Conservation (phyloP, 2,888 invertebrate genomes). For the Gari tellinella region DNA sequence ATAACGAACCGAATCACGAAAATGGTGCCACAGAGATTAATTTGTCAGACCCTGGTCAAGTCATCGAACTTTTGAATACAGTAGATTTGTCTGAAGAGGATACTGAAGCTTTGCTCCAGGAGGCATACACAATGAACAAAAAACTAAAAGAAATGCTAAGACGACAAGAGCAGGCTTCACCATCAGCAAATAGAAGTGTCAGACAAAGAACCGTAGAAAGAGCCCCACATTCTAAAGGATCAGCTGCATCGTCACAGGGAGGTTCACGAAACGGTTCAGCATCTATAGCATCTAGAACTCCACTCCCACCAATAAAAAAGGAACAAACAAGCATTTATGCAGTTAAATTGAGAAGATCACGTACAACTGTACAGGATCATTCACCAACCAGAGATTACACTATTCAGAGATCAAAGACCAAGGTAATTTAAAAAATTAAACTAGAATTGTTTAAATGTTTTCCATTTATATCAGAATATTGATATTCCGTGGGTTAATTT, state of each 20-base stretch:
- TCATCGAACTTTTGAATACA: conserved; percentile 68
- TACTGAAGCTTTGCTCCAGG: conserved; percentile 72
- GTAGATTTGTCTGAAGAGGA: conserved; percentile 75
- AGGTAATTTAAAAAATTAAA: too few species aligned
- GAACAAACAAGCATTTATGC: conserved; percentile 41
- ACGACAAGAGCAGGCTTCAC: conserved; percentile 54
- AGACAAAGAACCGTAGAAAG: conserved; percentile 12
- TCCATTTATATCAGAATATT: too few species aligned
- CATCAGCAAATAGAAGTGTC: conserved; percentile 24
- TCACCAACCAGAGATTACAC: too few species aligned
- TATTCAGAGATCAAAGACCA: too few species aligned
- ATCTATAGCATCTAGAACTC: conserved; percentile 24
- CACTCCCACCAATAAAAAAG: conserved; percentile 53
- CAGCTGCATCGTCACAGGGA: conserved; percentile 22
- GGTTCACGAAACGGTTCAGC: conserved; percentile 45
- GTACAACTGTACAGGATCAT: conserved; percentile 35
- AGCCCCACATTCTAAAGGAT: conserved; percentile 8
- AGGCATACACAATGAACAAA: conserved; percentile 75
- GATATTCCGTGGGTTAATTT: too few species aligned
- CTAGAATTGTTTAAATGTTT: too few species aligned
- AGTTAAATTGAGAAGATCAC: conserved; percentile 47
- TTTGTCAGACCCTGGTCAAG: conserved; percentile 66
- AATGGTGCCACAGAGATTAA: conserved; percentile 30
- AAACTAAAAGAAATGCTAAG: conserved; percentile 70
- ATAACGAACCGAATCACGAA: background rate